A percentile compares a stretch with the other conserved stretches of the same genome.
These are phyloP conservation scores for Notodonta dromedarius DNA, from an alignment of 2,888 invertebrate genomes.

Conservation along the genomic window DNA sequence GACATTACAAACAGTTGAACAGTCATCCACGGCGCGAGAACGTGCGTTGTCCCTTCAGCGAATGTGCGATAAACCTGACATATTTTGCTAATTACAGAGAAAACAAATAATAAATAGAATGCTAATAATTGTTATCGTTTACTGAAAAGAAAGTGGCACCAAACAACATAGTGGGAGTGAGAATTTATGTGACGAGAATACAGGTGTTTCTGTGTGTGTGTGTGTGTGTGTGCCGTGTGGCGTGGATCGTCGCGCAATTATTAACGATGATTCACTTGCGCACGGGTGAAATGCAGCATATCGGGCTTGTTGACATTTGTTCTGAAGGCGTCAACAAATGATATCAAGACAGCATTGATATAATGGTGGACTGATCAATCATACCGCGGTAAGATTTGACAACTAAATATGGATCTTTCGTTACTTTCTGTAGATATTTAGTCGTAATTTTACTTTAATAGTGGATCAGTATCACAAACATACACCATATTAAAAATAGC, in stretches of 20 bases:
- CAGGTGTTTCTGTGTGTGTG: slow-evolving; percentile 70
- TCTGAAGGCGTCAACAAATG: slow-evolving; percentile 79
- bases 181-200: slow-evolving; percentile 69
- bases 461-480: neutral
- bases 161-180: slow-evolving; percentile 45
- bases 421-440: neutral
- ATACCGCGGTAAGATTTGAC: slow-evolving; percentile 67
- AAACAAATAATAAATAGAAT: slow-evolving; percentile 52
- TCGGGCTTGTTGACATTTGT: slow-evolving; percentile 82
- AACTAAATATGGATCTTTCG: neutral
- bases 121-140: slow-evolving; percentile 50
- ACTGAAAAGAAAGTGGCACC: slow-evolving; percentile 54
- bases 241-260: slow-evolving; percentile 82
- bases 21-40: slow-evolving; percentile 74
- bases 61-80: slow-evolving; percentile 50
- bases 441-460: too few relatives aligned
- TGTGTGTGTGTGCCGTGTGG: slow-evolving; percentile 70
- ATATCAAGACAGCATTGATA: slow-evolving; percentile 70
- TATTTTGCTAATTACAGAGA: slow-evolving; percentile 52
- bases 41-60: slow-evolving; percentile 62
- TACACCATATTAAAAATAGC: neutral
- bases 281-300: slow-evolving; percentile 83
- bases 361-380: slow-evolving; percentile 78
- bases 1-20: slow-evolving; percentile 81
- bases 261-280: slow-evolving; percentile 84